Evolutionary conservation across 2,888 invertebrate genomes (phyloP), one percentile per base, ranked within the genome.

Genomic region (Apodemia hepburni): DNA sequence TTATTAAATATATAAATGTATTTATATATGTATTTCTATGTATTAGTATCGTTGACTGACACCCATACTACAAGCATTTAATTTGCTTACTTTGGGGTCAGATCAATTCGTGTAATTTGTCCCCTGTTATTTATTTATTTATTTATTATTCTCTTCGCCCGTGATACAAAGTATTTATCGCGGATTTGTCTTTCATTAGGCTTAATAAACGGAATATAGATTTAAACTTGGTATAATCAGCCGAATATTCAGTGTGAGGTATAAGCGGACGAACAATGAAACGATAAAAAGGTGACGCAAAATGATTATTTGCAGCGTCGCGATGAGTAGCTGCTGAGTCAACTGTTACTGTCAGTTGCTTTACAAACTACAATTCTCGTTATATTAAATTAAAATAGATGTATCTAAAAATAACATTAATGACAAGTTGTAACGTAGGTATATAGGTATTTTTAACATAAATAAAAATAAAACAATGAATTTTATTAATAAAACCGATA

Each of bases 291-390:
- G 87, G 81, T 89, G 89, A 89, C 88, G 90, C 88, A 89, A 89
- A 88, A 81, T 85, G 84, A 89, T 89, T 88, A 90, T 89, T 90
- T 85, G 87, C 87, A 86, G 86, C 85, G 81, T 82, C 82, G 86
- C 87, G 85, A 88, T 89, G 89, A 87, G 84, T 88, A 78, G 81
- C 70, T 84, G 83, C 87, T 89, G 89, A 90, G 78, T 90, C 90
- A 89, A 84, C 77, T 74, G 75, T 75, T 65, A 58, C 54, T 29
- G 61, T 45, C 59, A 61, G 61, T 42, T 63, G 62, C 59, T 68
- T 64, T 62, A 66, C 64, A 60, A 65, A 58, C 49, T 65, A 65
- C 67, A 62, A 64, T 62, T 66, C 64, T 68, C 66, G 63, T 69
- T 69, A 65, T 67, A 33, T 8, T 33, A 65, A 61, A 59, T 64